Conservation (phyloP, 2,888 invertebrate species). For the Cepaea hortensis region DNA sequence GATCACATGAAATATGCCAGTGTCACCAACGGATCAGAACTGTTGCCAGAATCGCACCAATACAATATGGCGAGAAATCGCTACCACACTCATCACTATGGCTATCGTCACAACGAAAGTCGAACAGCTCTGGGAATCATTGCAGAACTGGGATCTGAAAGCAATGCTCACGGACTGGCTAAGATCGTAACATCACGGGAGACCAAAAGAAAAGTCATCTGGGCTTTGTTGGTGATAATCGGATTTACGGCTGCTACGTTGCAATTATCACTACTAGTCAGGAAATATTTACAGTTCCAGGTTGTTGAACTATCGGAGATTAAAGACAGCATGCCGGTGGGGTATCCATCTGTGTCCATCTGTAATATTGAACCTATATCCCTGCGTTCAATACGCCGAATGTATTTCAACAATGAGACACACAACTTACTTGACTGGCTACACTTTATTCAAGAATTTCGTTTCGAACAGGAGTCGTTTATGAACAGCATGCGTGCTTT, state of each 20-base stretch:
- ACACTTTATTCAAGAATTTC: conserved; percentile 26
- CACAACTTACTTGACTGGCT: conserved; percentile 28
- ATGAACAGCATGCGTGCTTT: conserved; percentile 61
- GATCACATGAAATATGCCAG: conserved; percentile 62
- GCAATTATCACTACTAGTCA: conserved; percentile 68
- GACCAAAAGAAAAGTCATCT: conserved; percentile 68
- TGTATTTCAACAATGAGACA: neutral
- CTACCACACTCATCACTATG: conserved; percentile 25
- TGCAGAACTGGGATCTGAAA: conserved; percentile 69
- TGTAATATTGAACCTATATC: conserved; percentile 73
- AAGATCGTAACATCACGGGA: conserved; percentile 66
- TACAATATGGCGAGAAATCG: conserved; percentile 47
- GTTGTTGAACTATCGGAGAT: conserved; percentile 70
- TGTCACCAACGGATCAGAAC: conserved; percentile 57
- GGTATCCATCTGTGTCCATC: conserved; percentile 71
- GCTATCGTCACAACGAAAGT: conserved; percentile 22
- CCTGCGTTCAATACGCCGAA: conserved; percentile 60
- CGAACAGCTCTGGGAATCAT: conserved; percentile 61
- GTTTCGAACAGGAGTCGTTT: conserved; percentile 42
- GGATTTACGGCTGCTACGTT: conserved; percentile 71
- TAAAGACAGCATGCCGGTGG: conserved; percentile 71
- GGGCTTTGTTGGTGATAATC: conserved; percentile 68
- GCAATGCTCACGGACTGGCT: conserved; percentile 70
- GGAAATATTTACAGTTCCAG: conserved; percentile 67
- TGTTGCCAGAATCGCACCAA: conserved; percentile 51